Evolutionary conservation across 92 coral and sea anemone genomes (phyloP).

Genomic region (Palythoa caribaeorum): DNA sequence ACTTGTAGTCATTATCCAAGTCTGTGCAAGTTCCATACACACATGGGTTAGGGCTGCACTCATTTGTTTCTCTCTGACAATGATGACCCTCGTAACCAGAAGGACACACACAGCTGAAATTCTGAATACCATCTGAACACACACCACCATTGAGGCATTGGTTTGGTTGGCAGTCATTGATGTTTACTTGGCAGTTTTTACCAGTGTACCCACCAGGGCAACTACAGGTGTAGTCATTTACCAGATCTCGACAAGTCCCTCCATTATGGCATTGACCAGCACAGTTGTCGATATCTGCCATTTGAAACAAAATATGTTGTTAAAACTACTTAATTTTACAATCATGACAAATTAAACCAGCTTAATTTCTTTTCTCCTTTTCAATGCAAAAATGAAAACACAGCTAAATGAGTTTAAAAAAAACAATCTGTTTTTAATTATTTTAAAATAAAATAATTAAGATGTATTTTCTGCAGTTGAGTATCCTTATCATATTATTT

Average conservation of each 20-base stretch:
- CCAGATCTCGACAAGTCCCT: conserved; percentile 81
- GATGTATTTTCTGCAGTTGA: not conserved
- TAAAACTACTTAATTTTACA: not conserved
- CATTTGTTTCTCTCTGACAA: conserved; percentile 75
- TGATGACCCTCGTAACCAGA: conserved; percentile 83
- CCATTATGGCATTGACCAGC: conserved; percentile 92
- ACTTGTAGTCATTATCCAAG: conserved; percentile 82
- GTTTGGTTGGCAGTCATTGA: conserved; percentile 75
- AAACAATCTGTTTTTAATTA: not conserved
- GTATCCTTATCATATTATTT: not conserved
- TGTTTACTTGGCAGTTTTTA: conserved; percentile 75
- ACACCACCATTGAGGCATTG: conserved; percentile 93
- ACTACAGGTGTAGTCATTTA: conserved; percentile 77
- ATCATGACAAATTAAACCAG: not conserved
- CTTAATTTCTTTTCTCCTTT: not conserved
- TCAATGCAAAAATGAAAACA: too few relatives aligned
- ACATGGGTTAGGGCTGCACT: conserved; percentile 89
- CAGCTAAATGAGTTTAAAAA: too few relatives aligned
- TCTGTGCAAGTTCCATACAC: conserved; percentile 87
- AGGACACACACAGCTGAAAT: conserved; percentile 83
- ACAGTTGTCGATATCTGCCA: conserved; percentile 88
- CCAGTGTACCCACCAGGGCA: conserved; percentile 81
- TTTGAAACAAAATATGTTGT: not conserved
- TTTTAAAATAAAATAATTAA: not conserved
- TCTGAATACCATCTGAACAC: conserved; percentile 75